Evolutionary conservation across 2,797 vertebrate species (phyloP).

Genomic region (Hoplostethus atlanticus): DNA sequence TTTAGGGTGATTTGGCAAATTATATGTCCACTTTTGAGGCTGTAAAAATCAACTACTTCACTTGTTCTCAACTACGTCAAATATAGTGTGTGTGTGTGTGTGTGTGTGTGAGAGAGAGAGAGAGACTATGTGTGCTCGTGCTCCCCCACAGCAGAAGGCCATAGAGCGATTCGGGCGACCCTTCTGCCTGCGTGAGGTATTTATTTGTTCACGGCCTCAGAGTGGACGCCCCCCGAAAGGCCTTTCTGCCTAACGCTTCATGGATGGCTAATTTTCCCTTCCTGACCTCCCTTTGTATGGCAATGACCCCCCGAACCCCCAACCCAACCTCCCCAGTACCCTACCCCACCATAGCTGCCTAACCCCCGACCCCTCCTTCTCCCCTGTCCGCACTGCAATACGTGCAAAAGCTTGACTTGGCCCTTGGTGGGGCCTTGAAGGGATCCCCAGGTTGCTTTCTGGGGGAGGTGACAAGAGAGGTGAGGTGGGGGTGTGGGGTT

Average conservation of each 20-base stretch:
- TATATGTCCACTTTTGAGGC: too few species aligned
- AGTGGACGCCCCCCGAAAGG: slow-evolving; percentile 82
- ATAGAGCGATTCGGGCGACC: slow-evolving; percentile 50
- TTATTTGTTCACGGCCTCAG: slow-evolving; percentile 89
- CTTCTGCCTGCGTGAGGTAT: slow-evolving; percentile 78
- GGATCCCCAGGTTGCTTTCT: slow-evolving; percentile 55
- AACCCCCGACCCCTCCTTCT: slow-evolving; percentile 53
- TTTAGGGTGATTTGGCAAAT: too few species aligned
- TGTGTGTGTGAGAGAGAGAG: too few species aligned
- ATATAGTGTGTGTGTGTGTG: too few species aligned
- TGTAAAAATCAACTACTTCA: too few species aligned
- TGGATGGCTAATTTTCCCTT: slow-evolving; percentile 93
- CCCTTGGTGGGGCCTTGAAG: slow-evolving; percentile 76
- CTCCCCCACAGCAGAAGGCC: slow-evolving; percentile 12
- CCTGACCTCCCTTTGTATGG: slow-evolving; percentile 91
- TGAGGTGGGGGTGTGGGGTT: slow-evolving; percentile 53
- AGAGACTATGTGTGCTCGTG: slow-evolving; percentile 13
- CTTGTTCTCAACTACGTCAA: too few species aligned
- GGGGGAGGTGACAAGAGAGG: slow-evolving; percentile 83
- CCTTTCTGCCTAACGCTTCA: slow-evolving; percentile 89
- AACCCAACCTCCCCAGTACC: slow-evolving; percentile 36
- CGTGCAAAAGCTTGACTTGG: slow-evolving; percentile 90
- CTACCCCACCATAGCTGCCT: slow-evolving; percentile 77
- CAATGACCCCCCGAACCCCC: slow-evolving; percentile 80
- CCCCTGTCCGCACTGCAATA: slow-evolving; percentile 82